phyloP scores from a whole-genome alignment of 2,888 invertebrate species.

The Hoplodrina ambigua region DNA sequence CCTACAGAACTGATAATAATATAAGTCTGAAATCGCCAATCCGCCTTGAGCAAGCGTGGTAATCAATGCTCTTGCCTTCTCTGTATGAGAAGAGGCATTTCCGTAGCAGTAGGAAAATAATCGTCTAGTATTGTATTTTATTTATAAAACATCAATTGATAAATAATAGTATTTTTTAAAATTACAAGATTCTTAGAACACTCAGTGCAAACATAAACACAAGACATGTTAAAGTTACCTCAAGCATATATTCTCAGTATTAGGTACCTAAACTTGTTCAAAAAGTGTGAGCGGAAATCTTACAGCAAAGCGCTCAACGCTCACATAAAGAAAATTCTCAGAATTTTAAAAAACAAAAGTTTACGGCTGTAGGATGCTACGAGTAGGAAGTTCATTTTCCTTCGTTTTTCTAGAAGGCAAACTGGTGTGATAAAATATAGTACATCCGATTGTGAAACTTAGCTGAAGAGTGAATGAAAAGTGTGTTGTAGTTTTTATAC shows the following conservation, averaged over 20 bases:
- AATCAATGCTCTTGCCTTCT: too few species aligned
- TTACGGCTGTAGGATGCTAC: constrained; percentile 19
- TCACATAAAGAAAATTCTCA: constrained; percentile 35
- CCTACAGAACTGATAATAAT: too few species aligned
- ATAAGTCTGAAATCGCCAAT: too few species aligned
- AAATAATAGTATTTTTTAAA: background rate
- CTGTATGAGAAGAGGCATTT: too few species aligned
- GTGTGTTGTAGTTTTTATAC: too few species aligned
- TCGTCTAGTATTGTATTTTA: too few species aligned
- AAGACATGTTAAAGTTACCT: constrained; percentile 17
- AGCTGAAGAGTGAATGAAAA: too few species aligned
- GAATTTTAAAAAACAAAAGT: constrained; percentile 41
- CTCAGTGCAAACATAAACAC: constrained; percentile 5
- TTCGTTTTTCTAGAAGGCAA: constrained; percentile 32
- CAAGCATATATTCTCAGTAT: constrained; percentile 21
- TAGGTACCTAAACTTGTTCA: constrained; percentile 41
- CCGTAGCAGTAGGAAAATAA: too few species aligned
- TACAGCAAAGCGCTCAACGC: constrained; percentile 25
- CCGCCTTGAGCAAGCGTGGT: too few species aligned
- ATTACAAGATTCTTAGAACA: background rate
- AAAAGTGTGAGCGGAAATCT: constrained; percentile 31
- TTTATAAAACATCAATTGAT: background rate
- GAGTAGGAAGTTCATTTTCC: constrained; percentile 29
- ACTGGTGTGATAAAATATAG: constrained; percentile 11
- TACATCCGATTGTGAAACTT: background rate